Evolutionary conservation across 2,888 invertebrate species (phyloP), one percentile per base, ranked within the genome.

Genomic region (Sclerodermus sp.): DNA sequence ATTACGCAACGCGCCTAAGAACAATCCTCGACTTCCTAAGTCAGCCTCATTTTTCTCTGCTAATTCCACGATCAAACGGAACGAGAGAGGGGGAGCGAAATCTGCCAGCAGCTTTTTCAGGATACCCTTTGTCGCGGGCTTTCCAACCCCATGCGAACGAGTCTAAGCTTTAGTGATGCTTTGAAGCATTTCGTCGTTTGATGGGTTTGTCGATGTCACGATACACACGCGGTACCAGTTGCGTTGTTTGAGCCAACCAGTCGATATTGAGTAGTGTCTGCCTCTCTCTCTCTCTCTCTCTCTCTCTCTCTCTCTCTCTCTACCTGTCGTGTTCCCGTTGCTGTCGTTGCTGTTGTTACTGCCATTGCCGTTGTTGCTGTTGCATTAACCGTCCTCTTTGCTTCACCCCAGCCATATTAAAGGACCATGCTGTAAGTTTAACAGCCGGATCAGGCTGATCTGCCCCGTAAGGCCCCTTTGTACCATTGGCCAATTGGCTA

Each of bases 161-260:
- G 51, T 51, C 47, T 47, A 32, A 37, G 62, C 59, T 61, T 66
- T 23, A 64, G 58, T 58, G 56, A 51, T 45, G 66, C 67, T 73
- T 68, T 68, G 64, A 68, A 69, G 60, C 60, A 57, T 55, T 55
- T 55, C 57, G 53, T 42, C 64, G 66, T 67, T 67, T 68, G 72
- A 73, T 71, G 68, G 67, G 61, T 67, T 70, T 62, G 58, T 51
- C 63, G 51, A 71, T 65, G 67, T 64, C 60, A 58, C 66, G 69
- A 71, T 63, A 65, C 57, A 54, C 34, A 53, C 54, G 42, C 45
- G 46, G 56, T 49, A 64, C 55, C 53, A 49, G 53, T 47, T 52
- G 51, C 49, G 54, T 49, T 62, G 42, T 43, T 36, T 5, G 36
- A 23, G 44, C 32, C 36, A 34, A 36, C 36, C 29, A 23, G 39